Evolutionary conservation across 1,140 invertebrate species (phyloP).

Genomic region (Micrasema longulum): DNA sequence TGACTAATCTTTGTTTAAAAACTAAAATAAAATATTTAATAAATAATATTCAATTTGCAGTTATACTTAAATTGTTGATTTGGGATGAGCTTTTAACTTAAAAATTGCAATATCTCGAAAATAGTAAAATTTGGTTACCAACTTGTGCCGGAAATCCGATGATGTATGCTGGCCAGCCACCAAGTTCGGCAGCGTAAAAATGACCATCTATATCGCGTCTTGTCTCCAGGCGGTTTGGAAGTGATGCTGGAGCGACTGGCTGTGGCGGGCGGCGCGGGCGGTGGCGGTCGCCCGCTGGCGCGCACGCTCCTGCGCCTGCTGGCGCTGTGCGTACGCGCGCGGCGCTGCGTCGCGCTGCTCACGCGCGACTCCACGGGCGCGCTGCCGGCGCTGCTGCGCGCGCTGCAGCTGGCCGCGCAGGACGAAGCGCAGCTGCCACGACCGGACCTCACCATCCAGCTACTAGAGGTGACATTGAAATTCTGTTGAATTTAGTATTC

Average conservation of each 20-base stretch:
- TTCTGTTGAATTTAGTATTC: neutral
- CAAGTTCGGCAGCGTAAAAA: neutral
- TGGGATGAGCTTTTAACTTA: too few species aligned
- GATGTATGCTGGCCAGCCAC: too few species aligned
- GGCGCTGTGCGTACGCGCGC: constrained; percentile 64
- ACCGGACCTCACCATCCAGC: constrained; percentile 62
- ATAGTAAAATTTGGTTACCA: too few species aligned
- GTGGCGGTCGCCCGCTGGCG: constrained; percentile 62
- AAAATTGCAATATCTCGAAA: too few species aligned
- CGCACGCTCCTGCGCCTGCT: constrained; percentile 63
- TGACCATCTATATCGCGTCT: neutral
- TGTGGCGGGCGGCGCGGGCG: constrained; percentile 65
- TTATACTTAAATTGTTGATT: too few species aligned
- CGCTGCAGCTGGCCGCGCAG: constrained; percentile 62
- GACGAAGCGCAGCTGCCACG: constrained; percentile 62
- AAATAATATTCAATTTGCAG: too few species aligned
- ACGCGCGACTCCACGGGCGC: constrained; percentile 62
- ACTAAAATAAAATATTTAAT: too few species aligned
- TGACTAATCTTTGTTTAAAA: too few species aligned
- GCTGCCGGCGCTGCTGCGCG: constrained; percentile 64
- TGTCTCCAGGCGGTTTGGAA: constrained; percentile 81
- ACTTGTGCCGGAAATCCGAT: too few species aligned
- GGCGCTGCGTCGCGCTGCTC: constrained; percentile 64
- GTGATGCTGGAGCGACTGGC: constrained; percentile 81
- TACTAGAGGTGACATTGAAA: constrained; percentile 62